Base-by-base conservation (phyloP, 2,113 vertebrate species). In the Pseudorasbora parva region DNA sequence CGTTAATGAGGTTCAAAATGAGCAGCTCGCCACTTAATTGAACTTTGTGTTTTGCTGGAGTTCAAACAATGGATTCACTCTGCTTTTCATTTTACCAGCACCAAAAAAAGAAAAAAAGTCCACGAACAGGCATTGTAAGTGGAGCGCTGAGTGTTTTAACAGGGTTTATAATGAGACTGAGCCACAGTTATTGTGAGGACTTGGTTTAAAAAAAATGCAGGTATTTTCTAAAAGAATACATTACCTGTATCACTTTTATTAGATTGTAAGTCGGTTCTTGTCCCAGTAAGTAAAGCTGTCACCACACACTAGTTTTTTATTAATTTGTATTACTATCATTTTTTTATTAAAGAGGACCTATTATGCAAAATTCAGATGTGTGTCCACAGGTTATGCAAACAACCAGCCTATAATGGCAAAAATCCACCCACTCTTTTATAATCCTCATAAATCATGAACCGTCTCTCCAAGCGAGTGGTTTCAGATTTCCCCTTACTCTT, bases 1-100 rank as follows among this genome's bases (percentile, higher is more conserved):
- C 23, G 60, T 49, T 86, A 86, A 82, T 82, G 84, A 86, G 81
- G 19, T 83, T 86, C 69, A 79, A 66, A 82, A 78, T 78, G 74
- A 83, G 71, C 66, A 71, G 59, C 66, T 84, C 45, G 25, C 47
- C 54, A 68, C 64, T 71, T 84, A 84, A 72, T 78, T 86, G 85
- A 82, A 78, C 73, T 83, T n/a, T 62, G 30, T 68, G 72, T 81
- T 85, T 27, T 30, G 30, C 54, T 59, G 72, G 25, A 57, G 57
- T 85, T 80, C 72, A 74, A 76, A 76, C 56, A 81, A 85, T 56
- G 56, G 30, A 82, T 66, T 66, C 60, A 68, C 27, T 78, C 8
- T 75, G 69, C 49, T 30, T 27, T 74, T 75, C 33, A n/a, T n/a
- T 68, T 83, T 6, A 37, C 59, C 10, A 15, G 2, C 19, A n/a